Percentiles rank a stretch among this genome's conserved stretches.
Conservation (phyloP, 2,888 invertebrate genomes). For the Aphelenchoides bicaudatus region DNA sequence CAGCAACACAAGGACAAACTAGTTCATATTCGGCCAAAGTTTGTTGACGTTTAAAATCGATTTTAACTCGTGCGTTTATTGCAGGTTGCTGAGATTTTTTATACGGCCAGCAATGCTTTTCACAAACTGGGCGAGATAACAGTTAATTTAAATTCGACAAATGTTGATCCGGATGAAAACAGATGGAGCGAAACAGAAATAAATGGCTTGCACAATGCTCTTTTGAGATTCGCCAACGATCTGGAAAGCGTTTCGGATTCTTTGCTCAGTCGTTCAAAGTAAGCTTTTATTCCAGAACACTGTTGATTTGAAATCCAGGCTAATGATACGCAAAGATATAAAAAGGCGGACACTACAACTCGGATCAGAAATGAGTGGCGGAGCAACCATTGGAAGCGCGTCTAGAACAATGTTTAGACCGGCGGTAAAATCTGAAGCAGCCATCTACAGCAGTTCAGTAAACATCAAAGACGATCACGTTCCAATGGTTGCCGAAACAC, state of each 20-base stretch:
- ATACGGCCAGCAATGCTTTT: conserved; percentile 55
- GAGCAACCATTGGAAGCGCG: not conserved
- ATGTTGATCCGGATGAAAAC: conserved; percentile 16
- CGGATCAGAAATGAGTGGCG: conserved; percentile 3
- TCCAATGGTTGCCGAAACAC: not conserved
- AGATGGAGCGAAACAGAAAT: conserved; percentile 43
- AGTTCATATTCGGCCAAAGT: conserved; percentile 6
- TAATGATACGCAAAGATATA: conserved; percentile 15
- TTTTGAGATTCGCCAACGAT: conserved; percentile 52
- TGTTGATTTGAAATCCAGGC: conserved; percentile 10
- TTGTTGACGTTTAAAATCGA: not conserved
- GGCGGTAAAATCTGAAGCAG: not conserved
- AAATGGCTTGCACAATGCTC: conserved; percentile 42
- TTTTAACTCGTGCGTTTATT: conserved; percentile 20
- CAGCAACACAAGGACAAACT: no score
- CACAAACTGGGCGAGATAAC: conserved; percentile 55
- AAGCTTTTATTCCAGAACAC: conserved; percentile 18
- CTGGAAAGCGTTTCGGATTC: conserved; percentile 49
- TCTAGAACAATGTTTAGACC: conserved; percentile 14
- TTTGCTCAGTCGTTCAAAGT: conserved; percentile 45
- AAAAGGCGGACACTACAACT: conserved; percentile 16
- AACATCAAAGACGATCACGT: not conserved
- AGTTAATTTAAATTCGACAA: conserved; percentile 35
- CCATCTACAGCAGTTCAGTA: not conserved
- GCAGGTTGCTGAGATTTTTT: conserved; percentile 53